phyloP scores from a whole-genome alignment of 2,797 vertebrate genomes.

The Eulemur albifrons region DNA sequence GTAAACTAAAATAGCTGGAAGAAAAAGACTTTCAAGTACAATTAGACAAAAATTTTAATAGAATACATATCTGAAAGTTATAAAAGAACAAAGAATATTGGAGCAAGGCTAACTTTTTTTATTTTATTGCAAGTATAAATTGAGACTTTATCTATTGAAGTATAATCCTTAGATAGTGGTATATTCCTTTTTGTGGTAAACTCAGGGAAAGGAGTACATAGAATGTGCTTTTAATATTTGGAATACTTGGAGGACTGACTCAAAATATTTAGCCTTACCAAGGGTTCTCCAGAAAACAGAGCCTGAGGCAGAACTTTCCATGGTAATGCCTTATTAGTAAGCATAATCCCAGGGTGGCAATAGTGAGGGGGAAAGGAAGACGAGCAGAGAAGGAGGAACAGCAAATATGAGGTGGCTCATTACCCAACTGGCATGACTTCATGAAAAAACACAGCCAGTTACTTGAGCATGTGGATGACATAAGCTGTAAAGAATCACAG shows the following conservation, averaged over 20 bases:
- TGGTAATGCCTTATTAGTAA: not conserved
- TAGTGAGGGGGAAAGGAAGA: not conserved
- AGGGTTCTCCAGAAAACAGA: not conserved
- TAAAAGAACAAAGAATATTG: conserved; percentile 14
- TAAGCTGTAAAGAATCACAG: not conserved
- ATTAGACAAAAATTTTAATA: conserved; percentile 11
- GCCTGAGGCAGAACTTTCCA: not conserved
- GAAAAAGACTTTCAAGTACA: conserved; percentile 22
- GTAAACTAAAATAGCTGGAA: not conserved
- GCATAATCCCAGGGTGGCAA: not conserved
- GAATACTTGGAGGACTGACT: not conserved
- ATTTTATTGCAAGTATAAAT: conserved; percentile 4
- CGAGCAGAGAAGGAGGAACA: not conserved
- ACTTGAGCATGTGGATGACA: not conserved
- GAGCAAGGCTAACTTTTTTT: not conserved
- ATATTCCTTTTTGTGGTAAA: not conserved
- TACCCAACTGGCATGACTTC: not conserved
- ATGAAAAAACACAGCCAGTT: not conserved
- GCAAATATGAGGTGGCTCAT: not conserved
- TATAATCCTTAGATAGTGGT: not conserved
- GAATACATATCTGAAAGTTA: not conserved
- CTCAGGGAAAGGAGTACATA: not conserved
- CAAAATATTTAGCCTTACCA: not conserved
- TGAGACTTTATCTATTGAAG: not conserved
- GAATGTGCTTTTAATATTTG: not conserved